Conservation (phyloP, 92 coral and sea anemone genomes). For the Montipora capitata region DNA sequence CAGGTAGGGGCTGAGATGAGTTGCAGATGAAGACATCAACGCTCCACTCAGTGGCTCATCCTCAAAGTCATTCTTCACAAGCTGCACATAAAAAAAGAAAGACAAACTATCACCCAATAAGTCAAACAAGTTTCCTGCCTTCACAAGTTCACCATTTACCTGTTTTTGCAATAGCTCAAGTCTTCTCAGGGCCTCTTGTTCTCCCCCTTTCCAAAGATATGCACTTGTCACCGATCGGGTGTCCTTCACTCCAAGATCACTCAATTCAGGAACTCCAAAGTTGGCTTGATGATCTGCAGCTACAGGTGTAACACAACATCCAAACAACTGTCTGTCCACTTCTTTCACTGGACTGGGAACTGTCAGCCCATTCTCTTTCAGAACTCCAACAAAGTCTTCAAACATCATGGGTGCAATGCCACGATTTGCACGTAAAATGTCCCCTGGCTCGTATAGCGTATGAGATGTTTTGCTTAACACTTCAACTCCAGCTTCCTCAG, state of each 20-base stretch:
- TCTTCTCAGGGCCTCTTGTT: conserved; percentile 73
- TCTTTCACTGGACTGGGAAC: conserved; percentile 49
- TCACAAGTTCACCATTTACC: conserved; percentile 26
- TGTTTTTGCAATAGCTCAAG: conserved; percentile 35
- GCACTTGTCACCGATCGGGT: conserved; percentile 32
- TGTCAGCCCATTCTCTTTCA: conserved; percentile 52
- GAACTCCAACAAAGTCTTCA: conserved; percentile 68
- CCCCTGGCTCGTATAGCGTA: conserved; percentile 79
- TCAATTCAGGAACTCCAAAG: conserved; percentile 66
- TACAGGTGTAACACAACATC: conserved; percentile 53
- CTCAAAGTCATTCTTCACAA: conserved; percentile 56
- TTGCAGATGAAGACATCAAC: conserved; percentile 55
- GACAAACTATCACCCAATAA: not conserved
- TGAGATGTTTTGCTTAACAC: conserved; percentile 83
- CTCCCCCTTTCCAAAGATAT: conserved; percentile 81
- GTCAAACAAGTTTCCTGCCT: too few relatives aligned
- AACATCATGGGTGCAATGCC: conserved; percentile 78
- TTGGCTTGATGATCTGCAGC: conserved; percentile 6
- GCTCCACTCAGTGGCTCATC: conserved; percentile 40
- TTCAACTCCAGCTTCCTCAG: conserved; percentile 74
- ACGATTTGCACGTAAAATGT: conserved; percentile 53
- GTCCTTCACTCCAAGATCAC: conserved; percentile 76
- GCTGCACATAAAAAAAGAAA: conserved; percentile 1
- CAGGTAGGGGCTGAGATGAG: conserved; percentile 85
- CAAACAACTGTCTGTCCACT: conserved; percentile 47